Base-by-base conservation (phyloP, 2,113 vertebrate species). In the Macrotus californicus region DNA sequence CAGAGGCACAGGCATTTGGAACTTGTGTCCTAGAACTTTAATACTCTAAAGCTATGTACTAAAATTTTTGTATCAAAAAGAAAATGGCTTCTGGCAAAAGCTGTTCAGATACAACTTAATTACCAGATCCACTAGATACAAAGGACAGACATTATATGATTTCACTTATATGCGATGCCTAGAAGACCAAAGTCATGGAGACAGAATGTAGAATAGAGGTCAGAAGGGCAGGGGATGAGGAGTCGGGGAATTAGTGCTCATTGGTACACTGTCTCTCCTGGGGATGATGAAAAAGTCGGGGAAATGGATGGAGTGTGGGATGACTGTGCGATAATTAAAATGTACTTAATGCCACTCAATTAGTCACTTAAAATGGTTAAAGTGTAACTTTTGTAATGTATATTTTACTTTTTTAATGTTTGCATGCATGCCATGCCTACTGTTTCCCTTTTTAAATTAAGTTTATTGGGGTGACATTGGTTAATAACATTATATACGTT, bases 1-100 rank as follows among this genome's bases (percentile, higher is more conserved):
- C 34, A 29, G 69, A 67, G 92, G 85, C 85, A 73, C 29, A 29
- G 39, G 26, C 52, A 48, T 93, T 96, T 96, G 54, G 13, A 89
- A 79, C 92, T 95, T 94, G 84, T 88, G 59, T 90, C 92, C 94
- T 92, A 61, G 41, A 70, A 73, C 85, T 93, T 92, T 84, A 85
- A 88, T 91, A 95, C 81, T 94, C 88, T 92, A 75, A 64, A n/a
- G n/a, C 88, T 81, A 94, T 48, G 88, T 94, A 86, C 77, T 88
- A 72, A 92, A 89, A 92, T 94, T 73, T 72, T 97, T 83, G 85
- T 95, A 86, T 92, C 76, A 89, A 85, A 93, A 92, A 93, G 59
- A 91, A 94, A 88, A 93, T 5, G 69, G 81, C 66, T 76, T 59
- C 89, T 64, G 36, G 85, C 67, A 19, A 94, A 94, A 82, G 36